Percentiles rank a stretch among this genome's conserved stretches.
Evolutionary conservation across 2,113 vertebrate genomes (phyloP).

Genomic region (Notothenia coriiceps): DNA sequence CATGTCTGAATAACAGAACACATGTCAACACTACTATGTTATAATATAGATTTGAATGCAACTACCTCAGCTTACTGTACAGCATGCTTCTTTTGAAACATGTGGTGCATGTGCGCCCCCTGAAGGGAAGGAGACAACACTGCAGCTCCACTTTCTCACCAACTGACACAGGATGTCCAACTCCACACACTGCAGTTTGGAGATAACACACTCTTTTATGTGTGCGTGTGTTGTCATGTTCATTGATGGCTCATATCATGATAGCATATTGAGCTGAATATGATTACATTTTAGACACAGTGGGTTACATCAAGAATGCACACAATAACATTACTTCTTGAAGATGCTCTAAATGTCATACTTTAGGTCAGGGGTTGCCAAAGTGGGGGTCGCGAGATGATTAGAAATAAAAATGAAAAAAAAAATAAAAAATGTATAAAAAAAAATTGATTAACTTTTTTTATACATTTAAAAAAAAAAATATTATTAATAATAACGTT

Average conservation of each 20-base stretch:
- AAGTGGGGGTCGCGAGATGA: too few species aligned
- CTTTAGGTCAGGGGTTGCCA: too few species aligned
- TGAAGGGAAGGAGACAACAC: conserved; percentile 34
- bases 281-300: neutral
- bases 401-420: too few species aligned
- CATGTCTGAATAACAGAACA: neutral
- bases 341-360: too few species aligned
- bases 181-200: conserved; percentile 17
- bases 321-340: too few species aligned
- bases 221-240: neutral
- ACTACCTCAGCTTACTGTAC: neutral
- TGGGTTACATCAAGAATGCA: neutral
- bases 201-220: conserved; percentile 31
- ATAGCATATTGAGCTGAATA: neutral
- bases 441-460: too few species aligned
- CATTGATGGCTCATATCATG: neutral
- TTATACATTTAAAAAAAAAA: too few species aligned
- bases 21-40: neutral
- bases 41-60: neutral
- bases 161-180: conserved; percentile 49
- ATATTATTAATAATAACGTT: too few species aligned
- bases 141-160: conserved; percentile 9
- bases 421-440: too few species aligned
- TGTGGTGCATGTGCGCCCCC: conserved; percentile 48
- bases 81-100: neutral